phyloP scores from a whole-genome alignment of 2,113 vertebrate species.

The Grammomys dolichurus region DNA sequence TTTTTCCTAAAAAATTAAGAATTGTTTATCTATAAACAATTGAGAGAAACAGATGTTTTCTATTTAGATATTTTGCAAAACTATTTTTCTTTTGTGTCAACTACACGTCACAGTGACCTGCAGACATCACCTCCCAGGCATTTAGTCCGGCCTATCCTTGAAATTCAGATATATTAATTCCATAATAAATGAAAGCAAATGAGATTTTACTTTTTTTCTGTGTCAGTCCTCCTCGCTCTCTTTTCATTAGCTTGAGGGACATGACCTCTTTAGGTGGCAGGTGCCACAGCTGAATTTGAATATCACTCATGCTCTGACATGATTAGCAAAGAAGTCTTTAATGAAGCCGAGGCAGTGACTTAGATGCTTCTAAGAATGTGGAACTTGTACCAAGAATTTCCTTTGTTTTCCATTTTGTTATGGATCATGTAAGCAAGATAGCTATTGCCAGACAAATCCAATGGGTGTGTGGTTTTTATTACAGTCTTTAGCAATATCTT shows the following conservation, averaged over 20 bases:
- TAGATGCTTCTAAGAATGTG: background rate
- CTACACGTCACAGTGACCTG: background rate
- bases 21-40: background rate
- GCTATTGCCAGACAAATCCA: background rate
- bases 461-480: background rate
- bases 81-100: background rate
- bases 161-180: background rate
- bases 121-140: fast-evolving
- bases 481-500: background rate
- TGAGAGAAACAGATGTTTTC: background rate
- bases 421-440: background rate
- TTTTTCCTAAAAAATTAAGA: background rate
- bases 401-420: background rate
- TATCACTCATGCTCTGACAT: background rate
- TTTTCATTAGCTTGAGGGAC: background rate
- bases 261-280: fast-evolving
- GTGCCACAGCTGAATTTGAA: fast-evolving
- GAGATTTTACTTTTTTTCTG: background rate
- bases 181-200: background rate
- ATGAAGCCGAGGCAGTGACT: background rate
- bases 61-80: background rate
- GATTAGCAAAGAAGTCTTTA: background rate
- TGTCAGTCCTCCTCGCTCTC: fast-evolving
- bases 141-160: background rate
- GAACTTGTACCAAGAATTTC: background rate